Evolutionary conservation across 2,888 invertebrate genomes (phyloP).

Genomic region (Drosophila demipolita): DNA sequence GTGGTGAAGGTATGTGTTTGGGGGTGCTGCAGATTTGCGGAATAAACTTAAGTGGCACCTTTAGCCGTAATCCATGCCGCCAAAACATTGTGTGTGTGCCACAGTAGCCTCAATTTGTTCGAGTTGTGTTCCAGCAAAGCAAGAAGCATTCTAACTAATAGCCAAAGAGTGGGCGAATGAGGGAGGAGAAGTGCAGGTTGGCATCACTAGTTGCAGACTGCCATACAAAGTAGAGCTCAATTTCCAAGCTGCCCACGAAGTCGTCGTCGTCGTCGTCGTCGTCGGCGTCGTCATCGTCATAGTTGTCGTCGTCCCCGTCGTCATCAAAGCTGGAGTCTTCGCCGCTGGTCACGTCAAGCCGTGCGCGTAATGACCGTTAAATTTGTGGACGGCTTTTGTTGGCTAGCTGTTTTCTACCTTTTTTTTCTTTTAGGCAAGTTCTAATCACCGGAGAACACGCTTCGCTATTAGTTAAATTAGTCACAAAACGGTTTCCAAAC

Average conservation of each 20-base stretch:
- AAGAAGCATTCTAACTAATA: conserved; percentile 74
- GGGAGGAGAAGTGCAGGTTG: background rate
- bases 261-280: conserved; percentile 22
- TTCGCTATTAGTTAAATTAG: conserved; percentile 76
- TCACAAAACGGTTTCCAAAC: conserved; percentile 76
- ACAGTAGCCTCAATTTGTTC: conserved; percentile 50
- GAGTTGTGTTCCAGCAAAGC: conserved; percentile 20
- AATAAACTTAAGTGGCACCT: conserved; percentile 18
- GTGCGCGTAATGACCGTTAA: conserved; percentile 79
- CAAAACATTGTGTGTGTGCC: conserved; percentile 29
- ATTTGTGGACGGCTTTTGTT: conserved; percentile 71
- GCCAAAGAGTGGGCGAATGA: conserved; percentile 21
- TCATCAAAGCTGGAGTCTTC: conserved; percentile 32
- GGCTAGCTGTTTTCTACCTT: conserved; percentile 20
- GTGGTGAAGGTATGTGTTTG: background rate
- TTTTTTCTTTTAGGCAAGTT: conserved; percentile 71
- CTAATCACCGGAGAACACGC: conserved; percentile 72
- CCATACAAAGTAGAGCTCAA: conserved; percentile 66
- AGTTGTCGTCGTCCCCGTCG: conserved; percentile 16
- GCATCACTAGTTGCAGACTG: conserved; percentile 10
- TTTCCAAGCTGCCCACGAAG: conserved; percentile 76
- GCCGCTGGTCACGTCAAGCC: conserved; percentile 73
- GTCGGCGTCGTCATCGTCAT: conserved; percentile 19
- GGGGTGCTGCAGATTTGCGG: conserved; percentile 10
- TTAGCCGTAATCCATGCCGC: conserved; percentile 31